Percentiles rank a stretch among this genome's conserved stretches.
phyloP scores from a whole-genome alignment of 1,140 invertebrate species.

The Lepidurus couesii region DNA sequence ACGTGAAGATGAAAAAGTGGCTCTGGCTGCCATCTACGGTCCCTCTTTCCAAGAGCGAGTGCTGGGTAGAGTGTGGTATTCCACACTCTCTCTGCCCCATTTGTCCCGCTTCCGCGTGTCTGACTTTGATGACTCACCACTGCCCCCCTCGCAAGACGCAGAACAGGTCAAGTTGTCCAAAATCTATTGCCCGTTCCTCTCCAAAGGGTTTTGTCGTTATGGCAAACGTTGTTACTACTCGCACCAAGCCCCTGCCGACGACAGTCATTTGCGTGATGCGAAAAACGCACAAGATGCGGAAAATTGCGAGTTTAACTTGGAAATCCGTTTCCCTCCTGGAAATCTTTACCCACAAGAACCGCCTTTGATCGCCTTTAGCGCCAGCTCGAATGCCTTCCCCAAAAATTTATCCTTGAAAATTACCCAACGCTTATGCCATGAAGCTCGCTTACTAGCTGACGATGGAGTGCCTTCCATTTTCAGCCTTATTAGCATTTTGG shows the following conservation, averaged over 20 bases:
- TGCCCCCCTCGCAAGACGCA: conserved; percentile 45
- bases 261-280: conserved; percentile 41
- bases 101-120: conserved; percentile 41
- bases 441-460: conserved; percentile 56
- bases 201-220: conserved; percentile 61
- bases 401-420: conserved; percentile 56
- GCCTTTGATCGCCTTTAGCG: conserved; percentile 61
- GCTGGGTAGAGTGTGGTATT: conserved; percentile 56
- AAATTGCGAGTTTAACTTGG: conserved; percentile 54
- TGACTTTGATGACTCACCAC: conserved; percentile 59
- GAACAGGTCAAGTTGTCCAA: conserved; percentile 51
- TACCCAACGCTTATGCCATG: conserved; percentile 55
- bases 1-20: conserved; percentile 61
- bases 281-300: conserved; percentile 33
- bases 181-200: conserved; percentile 60
- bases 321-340: conserved; percentile 64
- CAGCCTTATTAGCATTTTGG: conserved; percentile 58
- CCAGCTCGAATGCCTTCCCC: conserved; percentile 52
- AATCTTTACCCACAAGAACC: conserved; percentile 62
- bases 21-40: conserved; percentile 67
- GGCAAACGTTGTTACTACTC: conserved; percentile 63
- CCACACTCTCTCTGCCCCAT: conserved; percentile 43
- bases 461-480: conserved; percentile 62
- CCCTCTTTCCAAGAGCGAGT: conserved; percentile 59
- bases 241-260: conserved; percentile 51